These are phyloP conservation scores for Apocrypta bakeri DNA, from an alignment of 1,140 invertebrate species.

Conservation along the genomic window DNA sequence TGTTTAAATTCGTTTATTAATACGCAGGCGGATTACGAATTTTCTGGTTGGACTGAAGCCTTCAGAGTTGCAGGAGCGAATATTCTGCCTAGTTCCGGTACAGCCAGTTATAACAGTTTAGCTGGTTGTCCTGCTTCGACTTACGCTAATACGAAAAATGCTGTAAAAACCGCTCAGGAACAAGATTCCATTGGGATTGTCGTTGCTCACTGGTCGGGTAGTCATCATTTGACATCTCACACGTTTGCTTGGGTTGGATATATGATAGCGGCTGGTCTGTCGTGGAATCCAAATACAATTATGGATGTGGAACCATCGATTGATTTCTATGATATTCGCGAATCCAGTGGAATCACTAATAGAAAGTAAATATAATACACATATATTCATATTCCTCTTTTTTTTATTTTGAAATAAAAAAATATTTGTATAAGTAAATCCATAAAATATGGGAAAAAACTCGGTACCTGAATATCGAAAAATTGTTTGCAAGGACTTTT, in stretches of 20 bases:
- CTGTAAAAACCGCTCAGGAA: constrained; percentile 75
- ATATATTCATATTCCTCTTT: too few relatives aligned
- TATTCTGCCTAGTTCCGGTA: constrained; percentile 79
- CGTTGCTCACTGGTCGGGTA: constrained; percentile 81
- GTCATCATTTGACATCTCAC: constrained; percentile 79
- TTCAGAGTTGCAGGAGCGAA: constrained; percentile 76
- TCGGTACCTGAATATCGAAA: too few relatives aligned
- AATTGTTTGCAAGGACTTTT: too few relatives aligned
- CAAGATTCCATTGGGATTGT: constrained; percentile 77
- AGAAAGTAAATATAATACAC: constrained; percentile 56
- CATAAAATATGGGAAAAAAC: too few relatives aligned
- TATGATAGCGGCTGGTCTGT: constrained; percentile 77
- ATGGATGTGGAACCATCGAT: constrained; percentile 63
- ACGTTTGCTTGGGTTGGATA: constrained; percentile 82
- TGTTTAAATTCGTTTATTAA: constrained; percentile 31
- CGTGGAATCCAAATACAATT: constrained; percentile 79
- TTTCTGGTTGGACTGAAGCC: constrained; percentile 76
- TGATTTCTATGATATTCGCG: constrained; percentile 65
- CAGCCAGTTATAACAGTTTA: constrained; percentile 81
- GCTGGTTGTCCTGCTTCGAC: constrained; percentile 81
- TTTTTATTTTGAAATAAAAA: too few relatives aligned
- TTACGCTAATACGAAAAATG: constrained; percentile 78
- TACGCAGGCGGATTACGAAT: constrained; percentile 80
- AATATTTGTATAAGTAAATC: too few relatives aligned
- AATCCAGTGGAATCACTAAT: constrained; percentile 56